A percentile compares a stretch with the other conserved stretches of the same genome.
Conservation (phyloP, 2,113 vertebrate genomes). For the Lates calcarifer region DNA sequence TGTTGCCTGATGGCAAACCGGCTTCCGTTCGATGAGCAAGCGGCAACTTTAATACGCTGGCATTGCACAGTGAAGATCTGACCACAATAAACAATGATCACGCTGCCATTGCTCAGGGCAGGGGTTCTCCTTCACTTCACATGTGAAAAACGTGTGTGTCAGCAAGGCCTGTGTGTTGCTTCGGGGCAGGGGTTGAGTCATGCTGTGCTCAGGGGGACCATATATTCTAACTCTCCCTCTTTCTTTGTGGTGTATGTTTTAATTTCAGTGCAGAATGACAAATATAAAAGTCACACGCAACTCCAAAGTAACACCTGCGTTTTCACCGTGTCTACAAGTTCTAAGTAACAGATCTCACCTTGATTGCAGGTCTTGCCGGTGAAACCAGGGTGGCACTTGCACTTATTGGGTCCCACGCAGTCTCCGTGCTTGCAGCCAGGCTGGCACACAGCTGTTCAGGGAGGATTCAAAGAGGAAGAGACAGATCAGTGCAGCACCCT, state of each 20-base stretch:
- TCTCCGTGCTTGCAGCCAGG: conserved; percentile 96
- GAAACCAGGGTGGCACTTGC: conserved; percentile 95
- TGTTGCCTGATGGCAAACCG: conserved; percentile 42
- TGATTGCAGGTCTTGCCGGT: conserved; percentile 98
- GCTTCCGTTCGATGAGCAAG: conserved; percentile 23
- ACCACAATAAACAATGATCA: conserved; percentile 54
- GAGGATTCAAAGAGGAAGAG: conserved; percentile 67
- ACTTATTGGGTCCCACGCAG: conserved; percentile 95
- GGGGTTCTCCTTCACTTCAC: conserved; percentile 18
- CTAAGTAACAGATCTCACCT: conserved; percentile 86
- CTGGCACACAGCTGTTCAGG: conserved; percentile 91
- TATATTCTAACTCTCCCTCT: conserved; percentile 1
- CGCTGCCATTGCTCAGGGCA: conserved; percentile 28
- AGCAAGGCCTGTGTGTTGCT: conserved; percentile 17
- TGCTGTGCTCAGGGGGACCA: neutral
- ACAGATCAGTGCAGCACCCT: conserved; percentile 60
- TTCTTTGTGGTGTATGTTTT: conserved; percentile 24
- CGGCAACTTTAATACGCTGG: conserved; percentile 31
- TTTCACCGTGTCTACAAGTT: neutral
- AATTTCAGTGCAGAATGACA: conserved; percentile 7
- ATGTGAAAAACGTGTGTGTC: conserved; percentile 40
- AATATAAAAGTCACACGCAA: neutral
- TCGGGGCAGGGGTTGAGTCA: conserved; percentile 4
- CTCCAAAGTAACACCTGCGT: conserved; percentile 21
- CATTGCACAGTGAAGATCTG: conserved; percentile 19